Conservation (phyloP, 2,797 vertebrate genomes). For the Zenarchopterus dispar region DNA sequence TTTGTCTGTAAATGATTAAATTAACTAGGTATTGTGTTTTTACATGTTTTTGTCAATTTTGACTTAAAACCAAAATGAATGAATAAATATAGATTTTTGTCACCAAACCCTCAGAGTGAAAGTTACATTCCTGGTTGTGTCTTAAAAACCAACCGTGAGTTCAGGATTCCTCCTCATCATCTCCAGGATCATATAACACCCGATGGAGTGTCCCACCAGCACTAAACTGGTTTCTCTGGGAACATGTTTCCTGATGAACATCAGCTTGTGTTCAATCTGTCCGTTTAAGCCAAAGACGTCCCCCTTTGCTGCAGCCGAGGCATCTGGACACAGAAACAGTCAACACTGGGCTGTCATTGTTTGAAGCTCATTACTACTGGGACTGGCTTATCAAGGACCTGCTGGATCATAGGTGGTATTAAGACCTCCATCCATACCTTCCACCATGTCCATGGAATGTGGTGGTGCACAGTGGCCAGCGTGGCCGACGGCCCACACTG, state of each 20-base stretch:
- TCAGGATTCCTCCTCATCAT: conserved; percentile 89
- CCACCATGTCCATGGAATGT: conserved; percentile 87
- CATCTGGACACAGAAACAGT: conserved; percentile 67
- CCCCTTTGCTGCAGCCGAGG: conserved; percentile 65
- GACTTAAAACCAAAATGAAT: too few relatives aligned
- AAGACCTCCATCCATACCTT: conserved; percentile 73
- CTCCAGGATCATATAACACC: conserved; percentile 91
- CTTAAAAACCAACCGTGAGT: conserved; percentile 83
- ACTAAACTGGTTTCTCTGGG: conserved; percentile 87
- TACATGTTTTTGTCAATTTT: too few relatives aligned
- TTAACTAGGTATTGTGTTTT: too few relatives aligned
- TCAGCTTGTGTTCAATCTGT: conserved; percentile 93
- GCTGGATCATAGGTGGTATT: too few relatives aligned
- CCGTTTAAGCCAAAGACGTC: conserved; percentile 92
- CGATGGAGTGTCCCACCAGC: conserved; percentile 93
- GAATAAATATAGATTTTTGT: too few relatives aligned
- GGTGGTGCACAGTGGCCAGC: conserved; percentile 90
- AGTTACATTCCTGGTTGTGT: too few relatives aligned
- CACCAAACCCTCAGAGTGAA: too few relatives aligned
- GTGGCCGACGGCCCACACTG: conserved; percentile 93
- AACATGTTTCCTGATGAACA: conserved; percentile 88
- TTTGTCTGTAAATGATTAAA: too few relatives aligned
- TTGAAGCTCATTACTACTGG: too few relatives aligned
- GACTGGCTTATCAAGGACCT: too few relatives aligned
- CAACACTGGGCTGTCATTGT: too few relatives aligned